Conservation (phyloP, 2,888 invertebrate species). For the Drosophila mayaguana region DNA sequence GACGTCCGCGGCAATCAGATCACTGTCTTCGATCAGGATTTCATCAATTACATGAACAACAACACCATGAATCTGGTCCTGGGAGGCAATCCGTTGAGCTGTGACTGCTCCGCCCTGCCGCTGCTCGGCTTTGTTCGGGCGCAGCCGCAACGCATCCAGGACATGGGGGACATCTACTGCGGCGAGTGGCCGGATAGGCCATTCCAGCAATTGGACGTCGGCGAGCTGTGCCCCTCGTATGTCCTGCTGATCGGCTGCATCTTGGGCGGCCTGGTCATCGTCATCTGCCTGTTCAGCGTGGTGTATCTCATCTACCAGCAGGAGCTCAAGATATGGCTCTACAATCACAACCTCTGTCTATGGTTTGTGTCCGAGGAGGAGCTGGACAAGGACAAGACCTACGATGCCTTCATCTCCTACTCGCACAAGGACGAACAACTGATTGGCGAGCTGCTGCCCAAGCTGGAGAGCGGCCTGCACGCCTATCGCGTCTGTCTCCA, state of each 20-base stretch:
- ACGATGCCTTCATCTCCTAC: slow-evolving; percentile 92
- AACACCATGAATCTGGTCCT: slow-evolving; percentile 86
- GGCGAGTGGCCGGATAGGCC: slow-evolving; percentile 45
- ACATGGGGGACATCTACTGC: slow-evolving; percentile 70
- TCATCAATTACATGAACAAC: slow-evolving; percentile 84
- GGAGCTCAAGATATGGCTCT: slow-evolving; percentile 89
- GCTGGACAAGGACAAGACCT: slow-evolving; percentile 87
- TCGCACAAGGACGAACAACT: slow-evolving; percentile 91
- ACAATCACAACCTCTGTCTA: slow-evolving; percentile 87
- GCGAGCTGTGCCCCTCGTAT: slow-evolving; percentile 85
- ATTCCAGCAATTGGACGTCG: slow-evolving; percentile 67
- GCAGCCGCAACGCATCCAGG: slow-evolving; percentile 76
- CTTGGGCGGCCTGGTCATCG: slow-evolving; percentile 85
- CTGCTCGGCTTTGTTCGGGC: slow-evolving; percentile 87
- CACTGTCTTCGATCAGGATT: slow-evolving; percentile 83
- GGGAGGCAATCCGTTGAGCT: slow-evolving; percentile 88
- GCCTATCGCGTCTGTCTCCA: slow-evolving; percentile 90
- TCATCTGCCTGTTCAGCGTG: slow-evolving; percentile 79
- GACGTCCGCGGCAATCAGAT: slow-evolving; percentile 87
- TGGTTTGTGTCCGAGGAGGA: slow-evolving; percentile 89
- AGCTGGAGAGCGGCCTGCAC: slow-evolving; percentile 87
- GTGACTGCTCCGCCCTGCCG: slow-evolving; percentile 88
- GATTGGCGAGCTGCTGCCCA: slow-evolving; percentile 88
- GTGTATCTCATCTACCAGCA: slow-evolving; percentile 86
- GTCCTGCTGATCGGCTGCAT: slow-evolving; percentile 83